Base-by-base conservation (phyloP, 2,888 invertebrate genomes). In the Eristalinus aeneus region DNA sequence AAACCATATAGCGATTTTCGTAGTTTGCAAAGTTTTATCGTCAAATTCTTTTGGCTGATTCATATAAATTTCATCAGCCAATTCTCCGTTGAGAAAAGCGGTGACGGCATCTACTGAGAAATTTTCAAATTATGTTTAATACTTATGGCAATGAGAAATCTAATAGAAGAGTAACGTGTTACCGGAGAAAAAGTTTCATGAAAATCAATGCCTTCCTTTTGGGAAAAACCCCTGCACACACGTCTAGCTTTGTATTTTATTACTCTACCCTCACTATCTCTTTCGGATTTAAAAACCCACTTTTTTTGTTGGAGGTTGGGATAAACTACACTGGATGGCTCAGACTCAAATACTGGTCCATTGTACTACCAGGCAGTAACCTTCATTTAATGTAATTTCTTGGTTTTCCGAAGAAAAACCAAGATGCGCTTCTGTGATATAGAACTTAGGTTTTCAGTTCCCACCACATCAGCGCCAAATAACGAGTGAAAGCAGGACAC, bases 41-140 rank as follows among this genome's bases (percentile, higher is more conserved):
- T 68, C 60, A 46, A 86, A 88, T 23, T 83, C 84, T 32, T 88
- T 73, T 16, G 82, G 88, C 60, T 89, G 86, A 9, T n/a, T 11
- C 69, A 89, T 88, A 65, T 34, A 88, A 10, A 87, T 76, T 12
- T 85, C 84, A 16, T 87, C 82, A n/a, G 79, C 58, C 11, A 87
- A 46, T 16, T 80, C 77, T 9, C 80, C 88, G 27, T 88, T 74
- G 36, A 87, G 46, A 39, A 79, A 83, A 1, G 76, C 76, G 1
- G 83, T 87, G n/a, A 83, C 82, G 1, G 76, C 85, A 34, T 81
- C 68, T 58, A 61, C 16, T 78, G 78, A 32, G 54, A 64, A 23
- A 88, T 83, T 5, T 46, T 34, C 27, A 68, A 20, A 11, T 67
- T 34, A 23, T 20, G n/a, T 60, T 53, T 61, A 0, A 10, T 53